Evolutionary conservation across 2,797 vertebrate species (phyloP).

Genomic region (Mus minutoides): DNA sequence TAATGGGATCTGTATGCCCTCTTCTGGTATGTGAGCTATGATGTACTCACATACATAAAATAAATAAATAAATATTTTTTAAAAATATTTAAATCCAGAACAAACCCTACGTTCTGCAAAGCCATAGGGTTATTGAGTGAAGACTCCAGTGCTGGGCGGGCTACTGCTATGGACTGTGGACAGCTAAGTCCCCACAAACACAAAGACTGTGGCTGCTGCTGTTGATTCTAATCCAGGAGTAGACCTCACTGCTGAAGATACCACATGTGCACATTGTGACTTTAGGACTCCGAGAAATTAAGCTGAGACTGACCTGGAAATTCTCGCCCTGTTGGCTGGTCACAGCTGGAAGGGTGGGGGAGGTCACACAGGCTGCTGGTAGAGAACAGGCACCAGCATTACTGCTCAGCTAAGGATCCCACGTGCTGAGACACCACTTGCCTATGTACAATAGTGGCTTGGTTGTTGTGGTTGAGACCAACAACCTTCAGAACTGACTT

Average conservation of each 20-base stretch:
- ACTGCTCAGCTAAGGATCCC: background rate
- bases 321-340: background rate
- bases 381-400: background rate
- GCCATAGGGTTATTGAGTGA: too few species aligned
- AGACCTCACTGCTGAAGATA: background rate
- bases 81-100: too few species aligned
- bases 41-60: too few species aligned
- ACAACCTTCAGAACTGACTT: background rate
- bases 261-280: background rate
- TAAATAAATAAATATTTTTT: too few species aligned
- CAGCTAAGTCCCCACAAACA: background rate
- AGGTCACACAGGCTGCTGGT: background rate
- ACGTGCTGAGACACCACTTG: background rate
- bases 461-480: background rate
- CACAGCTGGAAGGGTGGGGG: background rate
- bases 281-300: too few species aligned
- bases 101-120: too few species aligned
- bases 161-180: background rate
- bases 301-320: too few species aligned
- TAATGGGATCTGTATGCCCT: too few species aligned
- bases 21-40: too few species aligned
- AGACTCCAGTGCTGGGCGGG: background rate
- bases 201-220: background rate
- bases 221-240: background rate
- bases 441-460: background rate